phyloP scores from a whole-genome alignment of 2,888 invertebrate genomes.

The Latheticus oryzae region DNA sequence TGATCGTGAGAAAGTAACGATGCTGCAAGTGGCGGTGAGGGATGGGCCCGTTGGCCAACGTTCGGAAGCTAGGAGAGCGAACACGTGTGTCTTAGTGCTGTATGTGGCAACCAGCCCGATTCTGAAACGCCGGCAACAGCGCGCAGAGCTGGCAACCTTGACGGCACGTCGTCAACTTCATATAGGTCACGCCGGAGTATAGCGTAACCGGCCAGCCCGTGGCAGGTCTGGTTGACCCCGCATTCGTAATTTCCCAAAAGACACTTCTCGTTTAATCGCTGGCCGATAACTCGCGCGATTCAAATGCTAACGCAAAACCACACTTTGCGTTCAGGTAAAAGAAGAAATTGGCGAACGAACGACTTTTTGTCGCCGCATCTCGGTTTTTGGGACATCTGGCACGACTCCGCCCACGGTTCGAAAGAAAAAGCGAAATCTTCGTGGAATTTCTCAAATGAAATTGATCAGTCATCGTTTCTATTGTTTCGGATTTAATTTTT shows the following conservation, averaged over 20 bases:
- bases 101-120: conserved; percentile 36
- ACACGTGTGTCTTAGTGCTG: conserved; percentile 40
- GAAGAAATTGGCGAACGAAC: too few relatives aligned
- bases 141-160: conserved; percentile 46
- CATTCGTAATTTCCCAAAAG: conserved; percentile 38
- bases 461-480: too few relatives aligned
- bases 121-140: conserved; percentile 33
- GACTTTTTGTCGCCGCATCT: too few relatives aligned
- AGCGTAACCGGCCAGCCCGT: conserved; percentile 39
- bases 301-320: too few relatives aligned
- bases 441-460: too few relatives aligned
- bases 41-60: conserved; percentile 14
- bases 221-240: conserved; percentile 41
- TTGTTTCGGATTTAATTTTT: too few relatives aligned
- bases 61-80: conserved; percentile 32
- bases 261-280: conserved; percentile 28
- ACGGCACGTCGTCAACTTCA: conserved; percentile 47
- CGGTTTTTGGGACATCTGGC: too few relatives aligned
- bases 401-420: too few relatives aligned
- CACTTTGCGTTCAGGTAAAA: too few relatives aligned
- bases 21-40: conserved; percentile 14
- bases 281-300: conserved; percentile 8
- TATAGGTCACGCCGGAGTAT: conserved; percentile 47
- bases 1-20: conserved; percentile 13
- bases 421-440: too few relatives aligned